phyloP scores from a whole-genome alignment of 1,140 invertebrate species.

The Nasonia longicornis region DNA sequence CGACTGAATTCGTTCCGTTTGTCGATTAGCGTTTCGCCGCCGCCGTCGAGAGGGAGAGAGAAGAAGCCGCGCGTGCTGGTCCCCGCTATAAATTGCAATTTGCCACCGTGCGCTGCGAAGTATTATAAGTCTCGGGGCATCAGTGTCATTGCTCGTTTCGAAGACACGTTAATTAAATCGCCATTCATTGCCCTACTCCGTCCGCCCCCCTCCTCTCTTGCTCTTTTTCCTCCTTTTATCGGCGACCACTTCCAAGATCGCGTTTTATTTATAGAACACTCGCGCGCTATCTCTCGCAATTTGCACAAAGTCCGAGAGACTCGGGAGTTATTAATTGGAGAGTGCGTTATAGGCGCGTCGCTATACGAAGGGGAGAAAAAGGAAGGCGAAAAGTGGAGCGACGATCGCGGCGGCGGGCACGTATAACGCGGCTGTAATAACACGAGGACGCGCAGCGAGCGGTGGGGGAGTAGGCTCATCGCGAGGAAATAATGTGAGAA shows the following conservation, averaged over 20 bases:
- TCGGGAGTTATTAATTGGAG: constrained; percentile 35
- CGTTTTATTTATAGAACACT: constrained; percentile 34
- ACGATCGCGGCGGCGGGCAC: background rate
- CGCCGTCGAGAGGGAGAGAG: background rate
- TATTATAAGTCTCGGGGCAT: constrained; percentile 39
- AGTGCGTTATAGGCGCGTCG: background rate
- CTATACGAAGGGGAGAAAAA: background rate
- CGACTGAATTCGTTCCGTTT: constrained; percentile 52
- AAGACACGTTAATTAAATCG: constrained; percentile 50
- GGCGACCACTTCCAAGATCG: constrained; percentile 13
- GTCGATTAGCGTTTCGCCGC: constrained; percentile 49
- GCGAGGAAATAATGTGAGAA: constrained; percentile 58
- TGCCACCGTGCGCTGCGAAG: constrained; percentile 47
- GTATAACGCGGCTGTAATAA: background rate
- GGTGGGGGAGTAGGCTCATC: constrained; percentile 37
- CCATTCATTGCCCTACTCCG: constrained; percentile 29
- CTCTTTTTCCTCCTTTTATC: background rate
- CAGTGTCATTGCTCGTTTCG: constrained; percentile 46
- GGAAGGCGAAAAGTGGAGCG: background rate
- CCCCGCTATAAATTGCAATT: constrained; percentile 54
- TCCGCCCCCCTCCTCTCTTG: too few species aligned
- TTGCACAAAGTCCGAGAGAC: constrained; percentile 15
- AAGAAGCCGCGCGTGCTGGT: constrained; percentile 9
- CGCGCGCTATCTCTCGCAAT: constrained; percentile 24
- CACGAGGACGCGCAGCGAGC: background rate